phyloP scores from a whole-genome alignment of 2,888 invertebrate genomes.

The Autographa pulchrina region DNA sequence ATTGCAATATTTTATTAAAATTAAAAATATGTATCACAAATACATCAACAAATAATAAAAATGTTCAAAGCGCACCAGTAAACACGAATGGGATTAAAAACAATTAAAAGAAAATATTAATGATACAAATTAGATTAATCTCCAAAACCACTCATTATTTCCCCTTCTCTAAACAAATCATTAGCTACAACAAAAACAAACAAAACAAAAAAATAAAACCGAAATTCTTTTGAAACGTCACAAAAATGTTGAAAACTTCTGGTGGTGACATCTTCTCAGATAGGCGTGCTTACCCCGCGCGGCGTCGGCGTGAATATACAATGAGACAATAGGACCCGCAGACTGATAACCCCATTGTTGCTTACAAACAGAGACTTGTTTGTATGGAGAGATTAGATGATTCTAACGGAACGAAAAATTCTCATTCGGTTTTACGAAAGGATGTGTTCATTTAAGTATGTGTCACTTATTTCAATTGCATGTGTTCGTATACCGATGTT shows the following conservation, averaged over 20 bases:
- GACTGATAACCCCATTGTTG: slow-evolving; percentile 57
- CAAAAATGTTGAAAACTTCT: slow-evolving; percentile 50
- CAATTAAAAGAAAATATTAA: slow-evolving; percentile 16
- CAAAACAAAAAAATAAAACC: slow-evolving; percentile 31
- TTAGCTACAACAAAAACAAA: slow-evolving; percentile 46
- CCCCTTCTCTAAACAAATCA: slow-evolving; percentile 34
- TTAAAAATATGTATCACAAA: too few species aligned
- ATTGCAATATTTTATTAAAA: too few species aligned
- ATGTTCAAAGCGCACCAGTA: background rate
- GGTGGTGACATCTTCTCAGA: slow-evolving; percentile 57
- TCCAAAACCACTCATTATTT: slow-evolving; percentile 30
- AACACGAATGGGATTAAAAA: background rate
- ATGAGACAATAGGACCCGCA: slow-evolving; percentile 60
- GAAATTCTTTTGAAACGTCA: slow-evolving; percentile 52
- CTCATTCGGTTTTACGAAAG: background rate
- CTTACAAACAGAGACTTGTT: slow-evolving; percentile 46
- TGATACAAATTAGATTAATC: slow-evolving; percentile 31
- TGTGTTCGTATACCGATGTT: background rate
- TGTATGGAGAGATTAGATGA: slow-evolving; percentile 43
- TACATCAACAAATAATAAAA: too few species aligned
- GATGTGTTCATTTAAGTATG: background rate
- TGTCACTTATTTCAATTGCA: background rate
- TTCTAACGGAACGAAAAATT: background rate
- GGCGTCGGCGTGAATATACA: slow-evolving; percentile 53
- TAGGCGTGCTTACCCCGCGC: slow-evolving; percentile 56